Evolutionary conservation across 2,888 invertebrate species (phyloP), one percentile per base, ranked within the genome.

Genomic region (Drosophila pegasa): DNA sequence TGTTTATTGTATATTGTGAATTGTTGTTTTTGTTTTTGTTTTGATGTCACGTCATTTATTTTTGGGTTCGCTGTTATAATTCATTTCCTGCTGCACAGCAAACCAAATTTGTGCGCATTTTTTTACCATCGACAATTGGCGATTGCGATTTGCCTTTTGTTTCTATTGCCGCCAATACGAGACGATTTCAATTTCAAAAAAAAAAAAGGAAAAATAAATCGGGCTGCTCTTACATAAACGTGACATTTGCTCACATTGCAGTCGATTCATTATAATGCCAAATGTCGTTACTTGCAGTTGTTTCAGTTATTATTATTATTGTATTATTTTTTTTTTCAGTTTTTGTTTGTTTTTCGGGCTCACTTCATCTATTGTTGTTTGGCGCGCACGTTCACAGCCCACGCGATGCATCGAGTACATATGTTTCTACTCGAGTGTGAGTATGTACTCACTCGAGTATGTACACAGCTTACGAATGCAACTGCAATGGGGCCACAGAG

Each of bases 171-270:
- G 51, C 58, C 72, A 72, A 72, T 61, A 65, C 60, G 25, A 58
- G 48, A 60, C 33, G 48, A 45, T 71, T 65, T 69, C 27, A 57
- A 55, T 66, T 76, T 33, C 25, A 37, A 12, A 35, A 61, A 38
- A 29, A 37, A 58, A 66, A 59, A 43, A 25, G 37, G 10, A 35
- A 61, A 38, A 29, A 37, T 56, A 66, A 59, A 43, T 20, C 50
- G 38, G 56, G 38, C 62, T 50, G 37, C 57, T 52, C 57, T 82
- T 76, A 66, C 66, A 71, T 67, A 75, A 85, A 85, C 85, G 88
- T 85, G 86, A 83, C 83, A 77, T 77, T 85, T 82, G 73, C 71
- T 59, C 55, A 57, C 54, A 60, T 71, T 73, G 66, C 67, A 66
- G 48, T 57, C 48, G 47, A 69, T 71, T 61, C 33, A 33, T 57